Evolutionary conservation across 2,888 invertebrate species (phyloP).

Genomic region (Drosophila siamana): DNA sequence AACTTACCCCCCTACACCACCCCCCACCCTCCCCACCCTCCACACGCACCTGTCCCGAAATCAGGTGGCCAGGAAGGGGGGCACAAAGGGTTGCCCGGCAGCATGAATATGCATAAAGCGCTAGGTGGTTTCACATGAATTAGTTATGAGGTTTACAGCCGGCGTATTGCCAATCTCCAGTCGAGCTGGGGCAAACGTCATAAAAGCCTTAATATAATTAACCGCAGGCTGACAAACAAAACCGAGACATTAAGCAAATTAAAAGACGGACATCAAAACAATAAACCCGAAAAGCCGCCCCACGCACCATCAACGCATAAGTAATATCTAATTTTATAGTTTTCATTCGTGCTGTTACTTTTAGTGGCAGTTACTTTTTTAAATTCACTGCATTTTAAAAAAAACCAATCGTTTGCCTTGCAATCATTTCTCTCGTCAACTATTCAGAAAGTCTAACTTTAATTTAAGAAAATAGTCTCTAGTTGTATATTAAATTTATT

Average conservation of each 20-base stretch:
- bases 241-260: conserved; percentile 23
- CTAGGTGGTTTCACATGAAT: conserved; percentile 65
- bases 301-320: too few species aligned
- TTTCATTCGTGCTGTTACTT: too few species aligned
- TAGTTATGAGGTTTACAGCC: conserved; percentile 60
- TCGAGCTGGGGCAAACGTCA: conserved; percentile 14
- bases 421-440: too few species aligned
- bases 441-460: too few species aligned
- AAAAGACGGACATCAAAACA: conserved; percentile 1
- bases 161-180: conserved; percentile 42
- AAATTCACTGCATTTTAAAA: too few species aligned
- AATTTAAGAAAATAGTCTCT: too few species aligned
- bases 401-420: too few species aligned
- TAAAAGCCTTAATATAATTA: conserved; percentile 64
- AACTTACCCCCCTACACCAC: not conserved
- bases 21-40: not conserved
- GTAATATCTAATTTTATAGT: too few species aligned
- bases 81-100: conserved; percentile 15
- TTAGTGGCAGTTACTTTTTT: too few species aligned
- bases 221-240: conserved; percentile 37
- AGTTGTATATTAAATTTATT: too few species aligned
- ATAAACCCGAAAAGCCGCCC: not conserved
- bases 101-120: conserved; percentile 67
- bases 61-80: not conserved
- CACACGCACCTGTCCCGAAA: not conserved